Base-by-base conservation (phyloP, 1,140 invertebrate genomes). In the Lysiphlebus fabarum region DNA sequence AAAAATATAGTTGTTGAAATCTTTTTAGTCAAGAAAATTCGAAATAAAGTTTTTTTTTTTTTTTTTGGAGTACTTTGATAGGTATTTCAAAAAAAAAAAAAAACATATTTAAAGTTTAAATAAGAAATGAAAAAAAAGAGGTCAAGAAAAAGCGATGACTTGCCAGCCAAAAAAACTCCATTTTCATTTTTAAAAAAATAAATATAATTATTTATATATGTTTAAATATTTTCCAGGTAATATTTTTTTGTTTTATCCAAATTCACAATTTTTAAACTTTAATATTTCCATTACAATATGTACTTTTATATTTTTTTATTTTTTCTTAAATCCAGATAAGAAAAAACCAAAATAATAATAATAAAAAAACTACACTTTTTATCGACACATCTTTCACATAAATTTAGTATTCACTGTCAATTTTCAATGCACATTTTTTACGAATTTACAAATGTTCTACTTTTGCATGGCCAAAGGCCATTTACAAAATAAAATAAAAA, bases 131-230 rank as follows among this genome's bases (percentile, higher is more conserved):
- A 36, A 37, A n/a, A n/a, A 37, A 9, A 38, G 34, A 40, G 34
- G 36, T 48, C n/a, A 40, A 56, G 37, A 45, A 48, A 48, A 56
- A 56, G 48, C 43, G 37, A 47, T 56, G 36, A 56, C 45, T 56
- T 56, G 44, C 44, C 55, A 37, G 55, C 44, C 44, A 36, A 48
- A 41, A n/a, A 56, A 56, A 56, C 33, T 56, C 37, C 44, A 48
- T 47, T 11, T 36, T 36, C 55, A 51, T 51, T 37, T 51, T 51
- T 9, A 12, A 10, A 49, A 36, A 36, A 36, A 37, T 36, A 51
- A 51, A 51, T 38, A 33, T 36, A n/a, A 51, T n/a, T n/a, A n/a
- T n/a, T n/a, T n/a, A 26, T 26, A 2, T 26, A 4, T 26, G 17
- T 26, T 26, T 26, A 26, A 26, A 26, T 26, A 26, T 26, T 26